Evolutionary conservation across 2,797 vertebrate species (phyloP).

Genomic region (Fratercula arctica): DNA sequence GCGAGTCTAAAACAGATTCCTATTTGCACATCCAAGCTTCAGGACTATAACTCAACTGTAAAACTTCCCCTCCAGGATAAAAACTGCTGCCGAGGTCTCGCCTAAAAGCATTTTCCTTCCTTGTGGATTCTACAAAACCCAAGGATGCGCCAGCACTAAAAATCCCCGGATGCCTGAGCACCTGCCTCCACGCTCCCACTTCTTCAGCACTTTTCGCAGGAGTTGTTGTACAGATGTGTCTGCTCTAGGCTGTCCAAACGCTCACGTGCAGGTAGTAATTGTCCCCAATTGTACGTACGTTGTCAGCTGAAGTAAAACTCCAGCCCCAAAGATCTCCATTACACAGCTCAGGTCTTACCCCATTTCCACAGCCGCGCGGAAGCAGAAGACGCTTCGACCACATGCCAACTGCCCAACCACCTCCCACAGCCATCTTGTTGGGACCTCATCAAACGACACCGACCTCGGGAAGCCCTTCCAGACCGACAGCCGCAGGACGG

Average conservation of each 20-base stretch:
- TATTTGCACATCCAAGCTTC: not conserved
- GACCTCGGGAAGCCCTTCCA: not conserved
- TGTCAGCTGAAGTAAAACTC: not conserved
- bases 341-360: not conserved
- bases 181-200: not conserved
- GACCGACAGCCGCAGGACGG: not conserved
- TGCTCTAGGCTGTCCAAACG: not conserved
- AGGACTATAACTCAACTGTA: not conserved
- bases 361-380: not conserved
- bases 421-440: not conserved
- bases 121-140: not conserved
- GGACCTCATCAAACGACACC: not conserved
- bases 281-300: accelerated
- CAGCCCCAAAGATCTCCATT: not conserved
- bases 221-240: accelerated
- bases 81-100: not conserved
- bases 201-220: not conserved
- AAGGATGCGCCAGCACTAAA: not conserved
- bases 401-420: not conserved
- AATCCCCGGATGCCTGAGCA: not conserved
- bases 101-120: not conserved
- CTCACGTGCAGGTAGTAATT: not conserved
- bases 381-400: not conserved
- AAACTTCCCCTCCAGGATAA: not conserved
- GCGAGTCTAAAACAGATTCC: not conserved